A percentile compares a stretch with the other conserved stretches of the same genome.
Evolutionary conservation across 2,888 invertebrate species (phyloP).

Genomic region (Meloe dianella): DNA sequence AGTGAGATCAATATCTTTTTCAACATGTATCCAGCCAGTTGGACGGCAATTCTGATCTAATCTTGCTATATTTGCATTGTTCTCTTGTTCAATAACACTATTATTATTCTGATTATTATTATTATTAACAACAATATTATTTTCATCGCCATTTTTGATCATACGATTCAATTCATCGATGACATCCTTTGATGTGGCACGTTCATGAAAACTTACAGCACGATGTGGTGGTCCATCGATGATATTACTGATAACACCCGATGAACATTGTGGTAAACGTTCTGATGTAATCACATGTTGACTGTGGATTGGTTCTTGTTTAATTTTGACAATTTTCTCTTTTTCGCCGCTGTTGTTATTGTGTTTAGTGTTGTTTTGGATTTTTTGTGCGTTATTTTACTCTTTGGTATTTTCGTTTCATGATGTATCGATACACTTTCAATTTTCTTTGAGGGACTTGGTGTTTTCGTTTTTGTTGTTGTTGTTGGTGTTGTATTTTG

Average conservation of each 20-base stretch:
- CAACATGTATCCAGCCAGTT: constrained; percentile 82
- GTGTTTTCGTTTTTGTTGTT: constrained; percentile 36
- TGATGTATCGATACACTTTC: constrained; percentile 49
- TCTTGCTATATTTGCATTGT: constrained; percentile 48
- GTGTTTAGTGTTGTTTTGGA: constrained; percentile 57
- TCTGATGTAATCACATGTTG: constrained; percentile 57
- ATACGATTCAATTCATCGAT: constrained; percentile 76
- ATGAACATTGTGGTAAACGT: constrained; percentile 52
- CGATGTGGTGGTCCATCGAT: constrained; percentile 63
- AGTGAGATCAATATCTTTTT: constrained; percentile 76
- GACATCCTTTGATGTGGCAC: constrained; percentile 77
- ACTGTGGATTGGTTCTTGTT: constrained; percentile 39
- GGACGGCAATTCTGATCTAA: constrained; percentile 72
- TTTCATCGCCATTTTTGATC: constrained; percentile 65
- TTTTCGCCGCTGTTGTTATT: constrained; percentile 42
- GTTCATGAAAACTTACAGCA: constrained; percentile 73
- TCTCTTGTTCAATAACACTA: constrained; percentile 30
- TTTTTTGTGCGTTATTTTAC: constrained; percentile 63
- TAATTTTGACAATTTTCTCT: constrained; percentile 47
- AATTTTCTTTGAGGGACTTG: constrained; percentile 56
- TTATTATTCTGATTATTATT: constrained; percentile 3
- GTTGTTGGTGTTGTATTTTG: constrained; percentile 36
- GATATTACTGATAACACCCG: constrained; percentile 55
- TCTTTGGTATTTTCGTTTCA: constrained; percentile 61
- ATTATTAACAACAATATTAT: constrained; percentile 20